phyloP scores from a whole-genome alignment of 2,797 vertebrate genomes.

The Oreochromis mossambicus region DNA sequence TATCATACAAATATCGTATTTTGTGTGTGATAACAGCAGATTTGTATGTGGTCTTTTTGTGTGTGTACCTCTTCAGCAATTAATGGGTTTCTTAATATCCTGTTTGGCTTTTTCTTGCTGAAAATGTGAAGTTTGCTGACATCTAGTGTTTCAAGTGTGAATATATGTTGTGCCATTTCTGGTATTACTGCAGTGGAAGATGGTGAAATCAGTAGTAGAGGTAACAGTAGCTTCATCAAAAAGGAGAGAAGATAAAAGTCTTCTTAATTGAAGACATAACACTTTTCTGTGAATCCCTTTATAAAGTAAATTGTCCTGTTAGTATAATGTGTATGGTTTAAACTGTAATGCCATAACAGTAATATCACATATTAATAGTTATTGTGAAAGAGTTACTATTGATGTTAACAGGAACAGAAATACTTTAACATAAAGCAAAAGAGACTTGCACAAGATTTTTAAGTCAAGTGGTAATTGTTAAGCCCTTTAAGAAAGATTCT shows the following conservation, averaged over 20 bases:
- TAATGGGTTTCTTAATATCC: neutral
- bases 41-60: neutral
- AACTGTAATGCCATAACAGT: neutral
- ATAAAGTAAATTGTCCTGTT: neutral
- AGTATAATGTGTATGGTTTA: neutral
- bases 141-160: constrained; percentile 33
- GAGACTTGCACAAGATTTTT: neutral
- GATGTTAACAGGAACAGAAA: neutral
- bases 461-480: neutral
- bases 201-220: neutral
- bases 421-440: neutral
- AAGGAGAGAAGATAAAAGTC: neutral
- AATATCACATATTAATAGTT: neutral
- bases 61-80: neutral
- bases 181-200: neutral
- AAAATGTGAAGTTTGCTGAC: constrained; percentile 50
- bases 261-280: neutral
- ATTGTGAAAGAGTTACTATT: neutral
- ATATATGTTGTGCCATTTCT: neutral
- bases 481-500: neutral
- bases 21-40: neutral
- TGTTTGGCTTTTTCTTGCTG: neutral
- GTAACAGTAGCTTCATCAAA: neutral
- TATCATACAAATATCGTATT: neutral
- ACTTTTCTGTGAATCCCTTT: neutral